These are phyloP conservation scores for Blennius ocellaris DNA, from an alignment of 2,113 vertebrate genomes.

Conservation along the genomic window DNA sequence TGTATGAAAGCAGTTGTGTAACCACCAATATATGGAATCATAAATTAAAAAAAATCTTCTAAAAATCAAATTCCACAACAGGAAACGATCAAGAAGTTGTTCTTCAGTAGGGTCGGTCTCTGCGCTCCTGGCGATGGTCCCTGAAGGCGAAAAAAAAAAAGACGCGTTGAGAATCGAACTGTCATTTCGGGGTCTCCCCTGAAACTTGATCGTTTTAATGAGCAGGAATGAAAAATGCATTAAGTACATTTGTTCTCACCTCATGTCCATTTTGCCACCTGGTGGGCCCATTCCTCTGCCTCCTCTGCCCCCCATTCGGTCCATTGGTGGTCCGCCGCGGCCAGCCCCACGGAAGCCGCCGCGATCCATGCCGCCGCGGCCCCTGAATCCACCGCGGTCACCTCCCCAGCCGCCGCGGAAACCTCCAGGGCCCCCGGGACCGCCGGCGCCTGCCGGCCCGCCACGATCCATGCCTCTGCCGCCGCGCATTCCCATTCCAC, in stretches of 20 bases:
- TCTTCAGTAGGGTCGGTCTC: conserved; percentile 91
- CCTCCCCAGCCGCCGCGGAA: conserved; percentile 94
- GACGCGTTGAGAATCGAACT: too few species aligned
- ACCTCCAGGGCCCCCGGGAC: conserved; percentile 89
- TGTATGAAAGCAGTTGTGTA: conserved; percentile 64
- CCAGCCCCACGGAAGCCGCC: conserved; percentile 89
- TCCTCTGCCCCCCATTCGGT: conserved; percentile 87
- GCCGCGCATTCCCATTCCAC: conserved; percentile 92
- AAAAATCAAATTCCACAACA: conserved; percentile 93
- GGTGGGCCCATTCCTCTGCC: conserved; percentile 87
- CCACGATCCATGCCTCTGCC: conserved; percentile 95
- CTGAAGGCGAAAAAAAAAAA: conserved; percentile 58
- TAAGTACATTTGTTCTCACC: conserved; percentile 42
- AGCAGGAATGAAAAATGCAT: background rate
- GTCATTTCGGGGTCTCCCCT: too few species aligned
- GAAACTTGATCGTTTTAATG: too few species aligned
- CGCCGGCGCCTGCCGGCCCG: conserved; percentile 76
- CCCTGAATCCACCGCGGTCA: conserved; percentile 89
- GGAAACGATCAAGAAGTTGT: conserved; percentile 72
- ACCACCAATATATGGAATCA: conserved; percentile 90
- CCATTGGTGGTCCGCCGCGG: conserved; percentile 91
- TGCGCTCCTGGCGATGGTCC: conserved; percentile 93
- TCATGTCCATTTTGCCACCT: conserved; percentile 82
- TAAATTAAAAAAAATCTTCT: conserved; percentile 94
- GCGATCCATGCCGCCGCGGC: conserved; percentile 92